phyloP scores from a whole-genome alignment of 2,888 invertebrate genomes.

The Meghimatium bilineatum region DNA sequence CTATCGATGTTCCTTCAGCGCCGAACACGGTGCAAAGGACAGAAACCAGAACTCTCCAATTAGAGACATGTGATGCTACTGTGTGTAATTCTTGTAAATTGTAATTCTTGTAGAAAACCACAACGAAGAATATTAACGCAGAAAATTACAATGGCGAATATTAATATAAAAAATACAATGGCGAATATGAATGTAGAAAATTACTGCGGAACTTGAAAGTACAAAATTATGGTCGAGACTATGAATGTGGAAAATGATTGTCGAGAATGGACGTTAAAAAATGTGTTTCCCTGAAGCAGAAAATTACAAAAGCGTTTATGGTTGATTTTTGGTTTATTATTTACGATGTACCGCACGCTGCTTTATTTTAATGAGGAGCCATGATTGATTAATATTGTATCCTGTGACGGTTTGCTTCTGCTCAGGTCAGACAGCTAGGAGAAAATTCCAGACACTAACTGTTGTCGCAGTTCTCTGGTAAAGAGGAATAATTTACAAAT shows the following conservation, averaged over 20 bases:
- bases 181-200: background rate
- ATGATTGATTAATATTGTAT: slow-evolving; percentile 29
- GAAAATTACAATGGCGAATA: background rate
- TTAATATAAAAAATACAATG: background rate
- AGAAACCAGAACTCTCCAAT: too few relatives aligned
- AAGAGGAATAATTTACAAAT: background rate
- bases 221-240: too few relatives aligned
- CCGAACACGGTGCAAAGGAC: too few relatives aligned
- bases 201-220: too few relatives aligned
- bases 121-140: background rate
- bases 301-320: background rate
- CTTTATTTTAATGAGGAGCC: slow-evolving; percentile 14
- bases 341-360: background rate
- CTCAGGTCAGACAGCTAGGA: slow-evolving; percentile 3
- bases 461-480: background rate
- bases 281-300: background rate
- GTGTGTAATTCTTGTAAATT: too few relatives aligned
- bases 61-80: too few relatives aligned
- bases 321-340: background rate
- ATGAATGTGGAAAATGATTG: too few relatives aligned
- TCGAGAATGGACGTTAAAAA: background rate
- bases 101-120: too few relatives aligned
- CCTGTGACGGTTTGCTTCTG: background rate
- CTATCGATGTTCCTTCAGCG: too few relatives aligned
- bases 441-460: background rate